These are phyloP conservation scores for Ectemnius lituratus DNA, from an alignment of 2,888 invertebrate genomes.

Conservation along the genomic window DNA sequence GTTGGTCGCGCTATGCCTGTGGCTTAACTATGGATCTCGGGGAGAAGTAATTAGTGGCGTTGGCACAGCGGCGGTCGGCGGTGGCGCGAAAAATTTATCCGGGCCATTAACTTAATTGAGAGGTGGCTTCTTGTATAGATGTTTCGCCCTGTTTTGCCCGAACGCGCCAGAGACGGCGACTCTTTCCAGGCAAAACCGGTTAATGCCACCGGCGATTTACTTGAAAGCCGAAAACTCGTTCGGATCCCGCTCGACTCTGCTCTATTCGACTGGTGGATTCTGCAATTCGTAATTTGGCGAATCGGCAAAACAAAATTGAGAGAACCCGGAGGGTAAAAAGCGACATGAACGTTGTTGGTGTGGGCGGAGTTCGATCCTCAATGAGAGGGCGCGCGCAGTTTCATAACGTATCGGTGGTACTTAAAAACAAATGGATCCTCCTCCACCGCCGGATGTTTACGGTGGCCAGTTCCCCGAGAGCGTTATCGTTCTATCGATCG, in stretches of 20 bases:
- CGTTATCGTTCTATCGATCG: slow-evolving; percentile 51
- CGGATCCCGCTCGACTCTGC: not conserved
- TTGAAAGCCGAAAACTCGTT: not conserved
- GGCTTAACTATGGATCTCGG: slow-evolving; percentile 2
- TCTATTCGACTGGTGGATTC: no score
- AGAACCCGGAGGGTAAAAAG: slow-evolving; percentile 26
- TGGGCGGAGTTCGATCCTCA: slow-evolving; percentile 18
- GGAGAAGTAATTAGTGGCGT: not conserved
- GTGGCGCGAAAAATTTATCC: slow-evolving; percentile 5
- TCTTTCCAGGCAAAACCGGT: not conserved
- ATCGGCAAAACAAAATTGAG: slow-evolving; percentile 24
- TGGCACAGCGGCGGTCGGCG: not conserved
- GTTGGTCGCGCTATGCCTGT: not conserved
- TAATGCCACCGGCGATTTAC: not conserved
- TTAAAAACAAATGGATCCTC: slow-evolving; percentile 51
- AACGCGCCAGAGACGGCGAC: not conserved
- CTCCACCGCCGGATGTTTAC: slow-evolving; percentile 41
- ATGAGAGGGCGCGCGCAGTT: slow-evolving; percentile 31
- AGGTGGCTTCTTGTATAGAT: not conserved
- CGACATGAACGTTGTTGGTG: slow-evolving; percentile 21
- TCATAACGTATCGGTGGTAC: slow-evolving; percentile 40
- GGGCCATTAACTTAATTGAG: slow-evolving; percentile 3
- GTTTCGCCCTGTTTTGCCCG: slow-evolving; percentile 1
- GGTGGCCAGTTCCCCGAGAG: slow-evolving; percentile 36
- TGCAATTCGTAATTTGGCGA: slow-evolving; percentile 7